phyloP scores from a whole-genome alignment of 37 sponge, comb jelly and placozoan genomes.

The Amphimedon queenslandica region DNA sequence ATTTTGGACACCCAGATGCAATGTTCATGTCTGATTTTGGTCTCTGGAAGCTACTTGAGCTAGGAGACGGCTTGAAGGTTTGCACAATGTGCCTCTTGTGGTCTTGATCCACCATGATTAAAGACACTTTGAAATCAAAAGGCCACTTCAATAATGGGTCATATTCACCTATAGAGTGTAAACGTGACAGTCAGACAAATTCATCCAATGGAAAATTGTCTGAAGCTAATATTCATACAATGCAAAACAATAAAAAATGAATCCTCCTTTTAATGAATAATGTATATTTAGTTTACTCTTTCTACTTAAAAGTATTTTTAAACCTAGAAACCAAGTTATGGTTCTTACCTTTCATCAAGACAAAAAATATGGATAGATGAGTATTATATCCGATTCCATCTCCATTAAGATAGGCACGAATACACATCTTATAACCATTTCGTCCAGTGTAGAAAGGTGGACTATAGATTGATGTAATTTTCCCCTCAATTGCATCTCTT shows the following conservation, averaged over 20 bases:
- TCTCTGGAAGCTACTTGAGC: neutral
- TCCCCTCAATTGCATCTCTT: constrained; percentile 17
- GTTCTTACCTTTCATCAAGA: constrained; percentile 45
- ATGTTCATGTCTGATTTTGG: neutral
- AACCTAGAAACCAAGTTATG: too few species aligned
- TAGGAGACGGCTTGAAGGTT: neutral
- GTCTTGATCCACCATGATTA: neutral
- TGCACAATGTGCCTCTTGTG: neutral
- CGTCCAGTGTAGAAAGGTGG: constrained; percentile 28
- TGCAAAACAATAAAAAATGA: too few species aligned
- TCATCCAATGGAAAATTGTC: too few species aligned
- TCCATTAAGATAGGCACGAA: constrained; percentile 28
- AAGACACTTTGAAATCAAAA: neutral
- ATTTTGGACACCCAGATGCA: constrained; percentile 64
- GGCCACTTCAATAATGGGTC: neutral
- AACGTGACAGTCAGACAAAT: neutral
- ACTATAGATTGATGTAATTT: constrained; percentile 23
- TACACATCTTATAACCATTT: constrained; percentile 46
- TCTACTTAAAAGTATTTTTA: too few species aligned
- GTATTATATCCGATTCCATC: constrained; percentile 19
- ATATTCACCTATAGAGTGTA: neutral
- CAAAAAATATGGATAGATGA: constrained; percentile 33
- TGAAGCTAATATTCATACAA: too few species aligned
- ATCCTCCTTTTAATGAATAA: too few species aligned
- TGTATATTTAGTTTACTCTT: too few species aligned